phyloP scores from a whole-genome alignment of 2,888 invertebrate species.

The Strigamia maritima region DNA sequence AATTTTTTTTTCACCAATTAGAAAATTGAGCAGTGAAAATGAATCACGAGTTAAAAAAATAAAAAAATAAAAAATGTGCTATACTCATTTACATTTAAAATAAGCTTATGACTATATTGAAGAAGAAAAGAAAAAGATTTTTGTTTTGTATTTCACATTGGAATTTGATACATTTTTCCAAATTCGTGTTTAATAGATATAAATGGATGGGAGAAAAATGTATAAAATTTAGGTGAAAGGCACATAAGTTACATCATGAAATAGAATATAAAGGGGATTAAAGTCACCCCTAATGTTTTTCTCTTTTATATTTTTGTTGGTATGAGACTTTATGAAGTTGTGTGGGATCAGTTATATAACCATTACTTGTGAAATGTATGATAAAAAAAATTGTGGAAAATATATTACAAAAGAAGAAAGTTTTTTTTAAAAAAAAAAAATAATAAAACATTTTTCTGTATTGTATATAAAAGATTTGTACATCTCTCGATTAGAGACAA shows the following conservation, averaged over 20 bases:
- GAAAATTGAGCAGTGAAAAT: conserved; percentile 7
- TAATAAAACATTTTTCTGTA: conserved; percentile 9
- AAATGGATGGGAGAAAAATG: background rate
- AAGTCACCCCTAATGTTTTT: background rate
- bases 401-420: background rate
- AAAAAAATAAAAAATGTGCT: no score
- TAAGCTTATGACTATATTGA: no score
- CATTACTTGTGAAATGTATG: conserved; percentile 23
- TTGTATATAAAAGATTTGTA: conserved; percentile 25
- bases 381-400: conserved; percentile 14
- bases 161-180: background rate
- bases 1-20: background rate
- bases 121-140: background rate
- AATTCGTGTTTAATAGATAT: background rate
- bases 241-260: background rate
- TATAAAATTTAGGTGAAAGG: background rate
- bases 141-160: background rate
- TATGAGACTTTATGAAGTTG: background rate
- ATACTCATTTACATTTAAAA: no score
- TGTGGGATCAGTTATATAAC: conserved; percentile 22
- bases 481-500: background rate
- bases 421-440: no score
- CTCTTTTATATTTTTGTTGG: background rate
- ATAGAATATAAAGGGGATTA: background rate
- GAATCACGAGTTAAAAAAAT: background rate